phyloP scores from a whole-genome alignment of 2,113 vertebrate genomes.

The Cyanoramphus novaezelandiae region DNA sequence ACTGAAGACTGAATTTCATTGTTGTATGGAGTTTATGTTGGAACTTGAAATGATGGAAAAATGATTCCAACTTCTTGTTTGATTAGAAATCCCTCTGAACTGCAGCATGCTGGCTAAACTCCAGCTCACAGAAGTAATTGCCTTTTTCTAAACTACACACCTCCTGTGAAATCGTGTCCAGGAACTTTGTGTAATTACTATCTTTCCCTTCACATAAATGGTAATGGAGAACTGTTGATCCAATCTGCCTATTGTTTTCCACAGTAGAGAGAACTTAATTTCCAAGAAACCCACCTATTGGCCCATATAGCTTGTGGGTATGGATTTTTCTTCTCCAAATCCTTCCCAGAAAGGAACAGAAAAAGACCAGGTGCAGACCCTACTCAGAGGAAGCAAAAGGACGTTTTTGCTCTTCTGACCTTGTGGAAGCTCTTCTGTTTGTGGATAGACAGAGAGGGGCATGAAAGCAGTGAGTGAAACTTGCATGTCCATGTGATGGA shows the following conservation, averaged over 20 bases:
- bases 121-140: constrained; percentile 23
- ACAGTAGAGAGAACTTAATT: neutral
- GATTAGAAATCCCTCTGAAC: constrained; percentile 26
- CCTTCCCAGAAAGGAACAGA: neutral
- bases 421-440: neutral
- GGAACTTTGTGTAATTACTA: neutral
- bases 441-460: neutral
- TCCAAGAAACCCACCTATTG: neutral
- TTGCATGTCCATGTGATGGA: neutral
- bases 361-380: neutral
- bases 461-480: neutral
- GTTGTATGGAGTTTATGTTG: constrained; percentile 5
- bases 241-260: neutral
- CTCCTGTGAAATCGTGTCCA: neutral
- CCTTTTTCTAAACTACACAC: neutral
- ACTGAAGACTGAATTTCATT: neutral
- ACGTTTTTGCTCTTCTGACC: neutral
- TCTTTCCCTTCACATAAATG: neutral
- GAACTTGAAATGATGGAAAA: constrained; percentile 24
- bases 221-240: neutral
- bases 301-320: neutral
- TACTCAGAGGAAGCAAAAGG: neutral
- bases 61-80: neutral
- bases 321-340: neutral
- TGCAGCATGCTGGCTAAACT: neutral